These are phyloP conservation scores for Schrankia costaestrigalis DNA, from an alignment of 2,888 invertebrate species.

Conservation along the genomic window DNA sequence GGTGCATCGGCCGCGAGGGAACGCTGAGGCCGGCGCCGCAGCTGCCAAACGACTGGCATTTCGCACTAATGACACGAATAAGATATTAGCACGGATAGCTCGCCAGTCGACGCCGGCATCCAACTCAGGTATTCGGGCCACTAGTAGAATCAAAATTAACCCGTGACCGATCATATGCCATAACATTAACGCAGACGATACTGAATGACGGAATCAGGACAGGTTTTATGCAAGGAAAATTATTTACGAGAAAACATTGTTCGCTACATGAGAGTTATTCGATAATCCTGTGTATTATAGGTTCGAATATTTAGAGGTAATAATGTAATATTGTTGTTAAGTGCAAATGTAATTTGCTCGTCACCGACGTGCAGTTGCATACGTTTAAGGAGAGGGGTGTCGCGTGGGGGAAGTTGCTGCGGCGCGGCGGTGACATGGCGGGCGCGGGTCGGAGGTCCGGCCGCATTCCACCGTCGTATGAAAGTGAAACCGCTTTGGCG, in stretches of 20 bases:
- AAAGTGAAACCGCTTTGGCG: slow-evolving; percentile 75
- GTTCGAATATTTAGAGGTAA: slow-evolving; percentile 33
- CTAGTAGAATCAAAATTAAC: slow-evolving; percentile 60
- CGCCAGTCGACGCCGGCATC: slow-evolving; percentile 51
- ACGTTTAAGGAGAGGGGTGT: slow-evolving; percentile 10
- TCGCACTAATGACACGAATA: slow-evolving; percentile 79
- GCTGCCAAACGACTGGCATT: slow-evolving; percentile 78
- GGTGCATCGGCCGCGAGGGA: slow-evolving; percentile 71
- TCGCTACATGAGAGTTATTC: slow-evolving; percentile 38
- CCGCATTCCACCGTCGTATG: slow-evolving; percentile 75
- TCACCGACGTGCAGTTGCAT: slow-evolving; percentile 12
- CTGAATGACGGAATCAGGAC: slow-evolving; percentile 22
- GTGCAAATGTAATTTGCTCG: slow-evolving; percentile 41
- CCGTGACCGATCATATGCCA: slow-evolving; percentile 32
- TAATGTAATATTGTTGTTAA: no score
- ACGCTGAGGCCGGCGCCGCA: slow-evolving; percentile 54
- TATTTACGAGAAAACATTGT: slow-evolving; percentile 41
- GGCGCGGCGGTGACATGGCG: slow-evolving; percentile 44
- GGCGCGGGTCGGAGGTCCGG: slow-evolving; percentile 76
- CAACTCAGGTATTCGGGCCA: slow-evolving; percentile 60
- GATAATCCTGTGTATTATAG: slow-evolving; percentile 36
- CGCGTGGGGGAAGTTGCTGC: slow-evolving; percentile 31
- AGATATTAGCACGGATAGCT: slow-evolving; percentile 76
- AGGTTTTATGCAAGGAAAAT: slow-evolving; percentile 25
- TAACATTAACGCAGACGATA: slow-evolving; percentile 12